These are phyloP conservation scores for Bettongia penicillata DNA, from an alignment of 2,113 vertebrate genomes.

Conservation along the genomic window DNA sequence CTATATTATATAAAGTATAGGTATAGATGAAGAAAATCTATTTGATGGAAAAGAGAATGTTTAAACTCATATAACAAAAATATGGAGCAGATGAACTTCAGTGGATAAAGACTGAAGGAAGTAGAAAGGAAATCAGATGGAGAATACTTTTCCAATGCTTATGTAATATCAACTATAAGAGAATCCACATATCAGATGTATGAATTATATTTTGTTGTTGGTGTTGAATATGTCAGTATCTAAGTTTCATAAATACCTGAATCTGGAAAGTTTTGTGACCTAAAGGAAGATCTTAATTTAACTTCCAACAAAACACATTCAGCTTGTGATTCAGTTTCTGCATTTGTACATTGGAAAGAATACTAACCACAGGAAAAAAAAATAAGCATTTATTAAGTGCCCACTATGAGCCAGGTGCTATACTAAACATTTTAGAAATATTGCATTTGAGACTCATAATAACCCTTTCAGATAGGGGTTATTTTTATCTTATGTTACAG, in stretches of 20 bases:
- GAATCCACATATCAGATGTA: background rate
- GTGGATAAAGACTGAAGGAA: no score
- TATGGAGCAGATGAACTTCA: background rate
- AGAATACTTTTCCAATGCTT: conserved; percentile 5
- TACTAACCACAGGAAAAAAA: background rate
- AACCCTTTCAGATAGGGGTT: background rate
- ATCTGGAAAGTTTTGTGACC: background rate
- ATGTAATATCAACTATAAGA: background rate
- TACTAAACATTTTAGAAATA: background rate
- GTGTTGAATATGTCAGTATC: background rate
- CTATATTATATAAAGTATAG: background rate
- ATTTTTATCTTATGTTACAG: background rate
- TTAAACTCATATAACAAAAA: background rate
- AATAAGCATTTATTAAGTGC: background rate
- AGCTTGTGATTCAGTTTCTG: background rate
- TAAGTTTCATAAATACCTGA: background rate
- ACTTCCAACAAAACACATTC: background rate
- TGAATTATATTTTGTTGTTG: background rate
- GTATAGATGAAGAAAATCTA: background rate
- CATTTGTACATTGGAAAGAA: background rate
- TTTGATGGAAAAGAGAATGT: background rate
- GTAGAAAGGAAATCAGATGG: background rate
- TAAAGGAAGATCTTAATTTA: background rate
- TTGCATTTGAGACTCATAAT: background rate
- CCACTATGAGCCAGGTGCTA: background rate